Evolutionary conservation across 2,113 vertebrate genomes (phyloP).

Genomic region (Alectura lathami): DNA sequence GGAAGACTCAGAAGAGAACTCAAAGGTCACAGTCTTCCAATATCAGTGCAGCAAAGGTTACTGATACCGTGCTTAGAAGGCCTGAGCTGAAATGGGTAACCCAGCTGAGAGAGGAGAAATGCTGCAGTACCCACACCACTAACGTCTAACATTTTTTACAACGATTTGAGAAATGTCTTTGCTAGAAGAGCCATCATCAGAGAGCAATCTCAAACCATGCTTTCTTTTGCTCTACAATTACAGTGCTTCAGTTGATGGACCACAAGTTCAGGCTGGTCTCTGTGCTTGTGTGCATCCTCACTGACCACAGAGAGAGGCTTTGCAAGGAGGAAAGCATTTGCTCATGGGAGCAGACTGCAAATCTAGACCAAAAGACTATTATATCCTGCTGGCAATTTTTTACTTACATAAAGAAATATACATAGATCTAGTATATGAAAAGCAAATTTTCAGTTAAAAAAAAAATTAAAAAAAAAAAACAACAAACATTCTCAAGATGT

Average conservation of each 20-base stretch:
- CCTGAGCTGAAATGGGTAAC: not conserved
- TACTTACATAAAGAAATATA: not conserved
- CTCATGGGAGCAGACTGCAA: not conserved
- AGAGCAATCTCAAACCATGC: not conserved
- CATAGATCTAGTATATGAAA: not conserved
- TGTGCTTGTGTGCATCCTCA: not conserved
- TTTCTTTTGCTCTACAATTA: not conserved
- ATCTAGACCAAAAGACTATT: not conserved
- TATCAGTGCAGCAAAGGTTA: not conserved
- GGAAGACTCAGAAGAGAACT: not conserved
- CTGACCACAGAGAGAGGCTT: not conserved
- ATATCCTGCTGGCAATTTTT: not conserved
- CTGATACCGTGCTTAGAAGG: rapidly evolving
- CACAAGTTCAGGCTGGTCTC: not conserved
- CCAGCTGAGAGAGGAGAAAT: not conserved
- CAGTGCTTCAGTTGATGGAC: not conserved
- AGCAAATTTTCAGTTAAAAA: not conserved
- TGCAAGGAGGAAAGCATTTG: not conserved
- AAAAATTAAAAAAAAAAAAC: not conserved
- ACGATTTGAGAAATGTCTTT: not conserved
- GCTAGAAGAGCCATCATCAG: not conserved
- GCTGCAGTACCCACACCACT: not conserved
- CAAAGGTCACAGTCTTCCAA: not conserved
- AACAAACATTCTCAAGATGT: not conserved
- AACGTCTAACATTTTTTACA: not conserved